A percentile compares a stretch with the other conserved stretches of the same genome.
Evolutionary conservation across 2,797 vertebrate genomes (phyloP).

Genomic region (Liparis tanakae): DNA sequence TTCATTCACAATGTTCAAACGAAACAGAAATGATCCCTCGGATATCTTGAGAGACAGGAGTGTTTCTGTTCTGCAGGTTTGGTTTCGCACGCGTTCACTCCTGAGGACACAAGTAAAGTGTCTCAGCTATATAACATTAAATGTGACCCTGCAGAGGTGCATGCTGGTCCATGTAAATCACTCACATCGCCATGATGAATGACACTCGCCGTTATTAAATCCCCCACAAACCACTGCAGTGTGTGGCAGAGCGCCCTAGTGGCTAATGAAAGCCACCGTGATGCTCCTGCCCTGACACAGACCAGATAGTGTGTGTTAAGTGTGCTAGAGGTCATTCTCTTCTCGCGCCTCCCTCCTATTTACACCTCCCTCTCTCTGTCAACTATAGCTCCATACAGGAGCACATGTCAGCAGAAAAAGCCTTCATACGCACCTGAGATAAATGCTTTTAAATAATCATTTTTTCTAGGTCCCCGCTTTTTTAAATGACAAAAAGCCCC

Average conservation of each 20-base stretch:
- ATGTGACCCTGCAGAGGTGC: slow-evolving; percentile 45
- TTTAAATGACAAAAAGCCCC: not conserved
- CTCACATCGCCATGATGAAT: slow-evolving; percentile 49
- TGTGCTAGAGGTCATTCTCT: slow-evolving; percentile 39
- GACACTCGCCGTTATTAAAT: slow-evolving; percentile 67
- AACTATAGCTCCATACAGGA: slow-evolving; percentile 17
- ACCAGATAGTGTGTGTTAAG: slow-evolving; percentile 17
- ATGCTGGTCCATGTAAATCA: slow-evolving; percentile 56
- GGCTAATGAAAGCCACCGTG: slow-evolving; percentile 44
- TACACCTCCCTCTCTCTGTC: slow-evolving; percentile 24
- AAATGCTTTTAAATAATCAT: not conserved
- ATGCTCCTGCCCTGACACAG: slow-evolving; percentile 43
- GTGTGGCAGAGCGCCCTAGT: slow-evolving; percentile 23
- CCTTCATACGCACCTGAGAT: not conserved
- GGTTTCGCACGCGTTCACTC: slow-evolving; percentile 11
- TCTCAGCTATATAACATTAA: slow-evolving; percentile 47
- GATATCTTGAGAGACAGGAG: slow-evolving; percentile 16
- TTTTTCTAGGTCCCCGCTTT: not conserved
- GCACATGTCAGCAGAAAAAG: not conserved
- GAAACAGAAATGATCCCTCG: slow-evolving; percentile 33
- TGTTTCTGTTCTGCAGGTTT: slow-evolving; percentile 2
- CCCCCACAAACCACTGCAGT: slow-evolving; percentile 42
- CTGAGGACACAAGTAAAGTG: slow-evolving; percentile 9
- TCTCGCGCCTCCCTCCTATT: slow-evolving; percentile 30
- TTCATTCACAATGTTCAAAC: slow-evolving; percentile 31